Conservation (phyloP, 2,113 vertebrate genomes). For the Myiagra hebetior region DNA sequence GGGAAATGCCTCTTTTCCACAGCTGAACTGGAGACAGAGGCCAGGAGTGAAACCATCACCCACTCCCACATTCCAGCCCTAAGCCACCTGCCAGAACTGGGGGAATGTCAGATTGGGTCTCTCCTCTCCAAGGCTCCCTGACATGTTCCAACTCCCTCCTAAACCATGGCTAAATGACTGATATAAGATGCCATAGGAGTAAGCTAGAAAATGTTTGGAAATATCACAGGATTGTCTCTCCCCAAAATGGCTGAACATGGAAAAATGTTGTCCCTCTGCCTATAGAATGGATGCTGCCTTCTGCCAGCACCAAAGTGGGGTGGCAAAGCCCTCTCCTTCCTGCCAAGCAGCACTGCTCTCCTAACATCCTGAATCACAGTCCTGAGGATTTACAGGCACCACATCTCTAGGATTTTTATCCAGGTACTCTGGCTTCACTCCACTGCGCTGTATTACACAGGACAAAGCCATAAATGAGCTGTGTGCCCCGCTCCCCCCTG, state of each 20-base stretch:
- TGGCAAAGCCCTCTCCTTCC: fast-evolving
- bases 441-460: not conserved
- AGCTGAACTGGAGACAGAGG: not conserved
- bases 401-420: not conserved
- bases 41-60: fast-evolving
- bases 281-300: not conserved
- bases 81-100: not conserved
- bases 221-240: not conserved
- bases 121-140: not conserved
- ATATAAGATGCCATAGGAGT: not conserved
- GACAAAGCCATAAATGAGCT: not conserved
- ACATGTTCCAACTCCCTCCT: not conserved
- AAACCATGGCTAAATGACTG: not conserved
- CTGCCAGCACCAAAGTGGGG: not conserved
- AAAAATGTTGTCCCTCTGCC: not conserved
- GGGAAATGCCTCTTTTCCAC: not conserved
- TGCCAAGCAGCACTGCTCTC: not conserved
- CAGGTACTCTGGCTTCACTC: not conserved
- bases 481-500: not conserved
- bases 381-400: not conserved
- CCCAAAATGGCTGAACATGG: not conserved
- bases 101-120: not conserved
- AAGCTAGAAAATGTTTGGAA: not conserved
- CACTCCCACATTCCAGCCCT: not conserved
- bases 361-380: not conserved